Evolutionary conservation across 2,797 vertebrate genomes (phyloP), one percentile per base, ranked within the genome.

Genomic region (Vespertilio murinus): DNA sequence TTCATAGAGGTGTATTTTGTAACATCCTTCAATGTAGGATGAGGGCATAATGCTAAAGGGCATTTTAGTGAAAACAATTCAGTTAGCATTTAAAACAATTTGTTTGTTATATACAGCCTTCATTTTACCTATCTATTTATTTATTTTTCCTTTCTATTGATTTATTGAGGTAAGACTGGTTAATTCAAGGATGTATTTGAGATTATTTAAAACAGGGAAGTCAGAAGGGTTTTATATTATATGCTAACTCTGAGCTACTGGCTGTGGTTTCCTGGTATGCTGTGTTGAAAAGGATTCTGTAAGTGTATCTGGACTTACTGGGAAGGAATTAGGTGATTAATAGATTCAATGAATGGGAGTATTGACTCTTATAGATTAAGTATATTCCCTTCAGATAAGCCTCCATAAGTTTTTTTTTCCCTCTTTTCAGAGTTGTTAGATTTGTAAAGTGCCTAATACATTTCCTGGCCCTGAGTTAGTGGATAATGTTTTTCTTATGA

Each of bases 151-250:
- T n/a, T 64, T 64, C 17, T n/a, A 64, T 64, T 64, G 61, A n/a
- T 64, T 64, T 64, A 64, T 64, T 64, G 30, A 30, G 30, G 61
- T 64, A 30, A 64, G 3, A 64, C 30, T n/a, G 30, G 30, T 91
- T 91, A 84, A 59, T 84, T 90, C 25, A 78, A 67, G n/a, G 14
- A 87, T 85, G 85, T 92, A 56, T 89, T 92, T 82, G 49, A 86
- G 59, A 52, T 17, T 40, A 33, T 59, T 86, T 86, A 73, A 59
- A 81, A 82, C 13, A 74, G 47, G 30, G 10, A 67, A 45, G 11
- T 78, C 18, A 75, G 47, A 35, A n/a, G 67, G 8, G 8, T 86
- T 81, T 80, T 86, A 80, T 90, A 35, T 61, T 78, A 25, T 38
- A 2, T 59, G 38, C 56, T 78, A 65, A 65, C 35, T 89, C 52